These are phyloP conservation scores for Drosophila cognata DNA, from an alignment of 2,888 invertebrate species.

Conservation along the genomic window DNA sequence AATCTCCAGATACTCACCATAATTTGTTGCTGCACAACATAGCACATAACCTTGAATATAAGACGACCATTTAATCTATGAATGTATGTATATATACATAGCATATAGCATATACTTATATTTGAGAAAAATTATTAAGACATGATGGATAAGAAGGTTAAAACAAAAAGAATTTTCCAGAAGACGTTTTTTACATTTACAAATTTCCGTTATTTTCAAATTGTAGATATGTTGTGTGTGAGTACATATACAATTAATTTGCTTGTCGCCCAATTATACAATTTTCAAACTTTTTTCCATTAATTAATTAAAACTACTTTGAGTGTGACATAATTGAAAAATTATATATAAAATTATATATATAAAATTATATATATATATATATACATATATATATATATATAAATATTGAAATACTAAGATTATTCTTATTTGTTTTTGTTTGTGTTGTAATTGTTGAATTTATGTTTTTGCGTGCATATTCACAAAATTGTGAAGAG, in stretches of 20 bases:
- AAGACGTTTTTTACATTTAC: conserved; percentile 11
- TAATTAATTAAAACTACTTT: conserved; percentile 10
- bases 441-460: conserved; percentile 4
- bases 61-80: conserved; percentile 13
- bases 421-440: conserved; percentile 6
- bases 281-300: not conserved
- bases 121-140: conserved; percentile 19
- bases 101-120: conserved; percentile 26
- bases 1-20: conserved; percentile 28
- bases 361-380: not conserved
- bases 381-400: not conserved
- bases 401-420: conserved; percentile 6
- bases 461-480: conserved; percentile 1
- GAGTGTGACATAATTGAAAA: conserved; percentile 33
- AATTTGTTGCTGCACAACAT: not conserved
- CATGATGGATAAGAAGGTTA: conserved; percentile 2
- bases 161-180: conserved; percentile 4
- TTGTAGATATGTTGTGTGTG: conserved; percentile 14
- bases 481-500: conserved; percentile 26
- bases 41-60: conserved; percentile 6
- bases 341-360: not conserved
- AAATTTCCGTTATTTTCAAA: conserved; percentile 12
- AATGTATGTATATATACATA: conserved; percentile 1
- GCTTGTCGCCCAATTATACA: conserved; percentile 5
- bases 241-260: conserved; percentile 13